Evolutionary conservation across 1,140 invertebrate species (phyloP).

Genomic region (Leptinotarsa defecta): DNA sequence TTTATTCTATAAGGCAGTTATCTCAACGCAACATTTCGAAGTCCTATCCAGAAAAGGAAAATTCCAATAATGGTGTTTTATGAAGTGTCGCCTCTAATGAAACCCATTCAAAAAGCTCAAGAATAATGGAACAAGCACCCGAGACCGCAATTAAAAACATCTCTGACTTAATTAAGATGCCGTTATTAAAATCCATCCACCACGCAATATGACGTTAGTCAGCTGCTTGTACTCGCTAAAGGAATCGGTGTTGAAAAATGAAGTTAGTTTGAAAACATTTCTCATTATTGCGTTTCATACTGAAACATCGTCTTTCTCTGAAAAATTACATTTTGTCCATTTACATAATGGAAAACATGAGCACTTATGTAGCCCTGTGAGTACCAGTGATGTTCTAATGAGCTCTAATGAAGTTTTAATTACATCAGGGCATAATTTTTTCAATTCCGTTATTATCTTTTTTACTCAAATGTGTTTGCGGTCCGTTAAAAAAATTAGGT

Average conservation of each 20-base stretch:
- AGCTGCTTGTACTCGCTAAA: neutral
- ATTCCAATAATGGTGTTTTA: constrained; percentile 43
- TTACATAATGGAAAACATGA: too few relatives aligned
- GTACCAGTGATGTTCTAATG: too few relatives aligned
- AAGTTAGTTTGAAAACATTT: neutral
- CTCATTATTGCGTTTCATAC: neutral
- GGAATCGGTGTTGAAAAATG: neutral
- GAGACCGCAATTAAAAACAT: constrained; percentile 54
- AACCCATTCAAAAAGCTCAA: constrained; percentile 45
- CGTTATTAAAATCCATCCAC: constrained; percentile 51
- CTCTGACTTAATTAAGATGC: constrained; percentile 54
- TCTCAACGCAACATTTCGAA: too few relatives aligned
- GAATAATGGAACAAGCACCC: constrained; percentile 37
- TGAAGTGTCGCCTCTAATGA: constrained; percentile 51
- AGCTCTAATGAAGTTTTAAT: too few relatives aligned
- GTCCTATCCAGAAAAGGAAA: too few relatives aligned
- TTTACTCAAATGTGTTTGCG: too few relatives aligned
- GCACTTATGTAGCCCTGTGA: too few relatives aligned
- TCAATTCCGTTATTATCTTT: too few relatives aligned
- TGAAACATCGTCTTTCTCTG: neutral
- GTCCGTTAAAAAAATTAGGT: too few relatives aligned
- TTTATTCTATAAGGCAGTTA: too few relatives aligned
- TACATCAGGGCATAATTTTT: too few relatives aligned
- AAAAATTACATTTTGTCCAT: too few relatives aligned
- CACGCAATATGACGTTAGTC: constrained; percentile 44